These are phyloP conservation scores for Pseudopipra pipra DNA, from an alignment of 2,113 vertebrate species.

Conservation along the genomic window DNA sequence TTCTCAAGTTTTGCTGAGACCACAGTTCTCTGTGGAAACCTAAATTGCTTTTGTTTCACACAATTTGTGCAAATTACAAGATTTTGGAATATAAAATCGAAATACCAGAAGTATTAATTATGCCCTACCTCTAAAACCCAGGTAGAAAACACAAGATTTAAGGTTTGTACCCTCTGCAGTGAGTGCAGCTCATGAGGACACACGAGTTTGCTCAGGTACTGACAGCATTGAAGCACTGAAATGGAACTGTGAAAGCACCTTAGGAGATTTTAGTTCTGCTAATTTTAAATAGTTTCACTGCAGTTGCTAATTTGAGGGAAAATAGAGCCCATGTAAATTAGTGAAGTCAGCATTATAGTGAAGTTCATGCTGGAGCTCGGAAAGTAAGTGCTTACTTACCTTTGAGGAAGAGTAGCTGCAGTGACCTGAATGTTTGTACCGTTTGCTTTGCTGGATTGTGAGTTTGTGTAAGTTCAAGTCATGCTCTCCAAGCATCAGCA, in stretches of 20 bases:
- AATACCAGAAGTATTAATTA: background rate
- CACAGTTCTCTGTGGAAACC: background rate
- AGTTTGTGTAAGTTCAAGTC: background rate
- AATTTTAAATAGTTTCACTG: background rate
- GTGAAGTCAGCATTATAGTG: background rate
- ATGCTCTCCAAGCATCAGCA: background rate
- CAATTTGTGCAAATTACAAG: background rate
- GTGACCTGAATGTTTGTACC: background rate
- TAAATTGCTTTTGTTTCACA: background rate
- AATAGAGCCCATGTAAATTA: background rate
- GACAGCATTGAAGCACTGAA: background rate
- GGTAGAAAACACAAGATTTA: background rate
- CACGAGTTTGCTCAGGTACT: background rate
- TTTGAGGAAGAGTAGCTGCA: background rate
- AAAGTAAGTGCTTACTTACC: background rate
- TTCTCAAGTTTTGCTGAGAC: background rate
- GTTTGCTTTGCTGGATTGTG: background rate
- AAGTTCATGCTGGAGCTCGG: background rate
- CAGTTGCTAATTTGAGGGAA: background rate
- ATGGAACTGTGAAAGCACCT: background rate
- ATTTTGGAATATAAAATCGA: background rate
- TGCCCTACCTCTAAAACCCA: background rate
- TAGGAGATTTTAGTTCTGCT: background rate
- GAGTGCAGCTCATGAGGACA: fast-evolving
- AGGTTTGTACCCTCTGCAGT: background rate